Base-by-base conservation (phyloP, 2,888 invertebrate species). In the Eupithecia vulgata region DNA sequence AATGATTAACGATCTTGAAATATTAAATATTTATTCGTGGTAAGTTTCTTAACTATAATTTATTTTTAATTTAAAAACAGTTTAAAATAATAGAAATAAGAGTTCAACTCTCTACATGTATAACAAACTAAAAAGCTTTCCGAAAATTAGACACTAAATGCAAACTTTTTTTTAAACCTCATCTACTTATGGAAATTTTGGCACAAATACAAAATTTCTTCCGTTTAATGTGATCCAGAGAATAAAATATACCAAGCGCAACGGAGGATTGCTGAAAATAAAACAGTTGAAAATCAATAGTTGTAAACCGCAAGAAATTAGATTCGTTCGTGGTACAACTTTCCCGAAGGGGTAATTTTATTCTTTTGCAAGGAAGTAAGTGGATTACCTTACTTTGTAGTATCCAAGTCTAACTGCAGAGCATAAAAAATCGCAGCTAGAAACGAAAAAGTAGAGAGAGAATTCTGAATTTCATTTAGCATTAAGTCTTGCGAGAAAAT, bases 291-390 rank as follows among this genome's bases (percentile, higher is more conserved):
- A 76, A 74, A 75, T 80, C 78, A 78, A 69, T 72, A 73, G 71
- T 74, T 78, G 76, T 69, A 79, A 86, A 82, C 80, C 81, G 81
- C 78, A 83, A 79, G 78, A 81, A 83, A 85, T 85, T 85, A 80
- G 81, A 85, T 86, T 83, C 81, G 67, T 48, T 83, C 80, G 67
- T 52, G 74, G 73, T 73, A 74, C 73, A 82, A 85, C 80, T 84
- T 84, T 81, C 71, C 70, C 73, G 70, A 76, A 57, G 68, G 62
- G 76, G 76, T 71, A 76, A 83, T 85, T 84, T 84, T 82, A 85
- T 83, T 82, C 81, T 76, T 78, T 78, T 73, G n/a, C 71, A 71
- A 72, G 68, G 68, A 80, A 79, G 77, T 77, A 70, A 40, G 25
- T 42, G 37, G 65, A 34, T 30, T 61, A 34, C 34, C 37, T 21